Conservation (phyloP, 2,113 vertebrate genomes). For the Danio rerio region DNA sequence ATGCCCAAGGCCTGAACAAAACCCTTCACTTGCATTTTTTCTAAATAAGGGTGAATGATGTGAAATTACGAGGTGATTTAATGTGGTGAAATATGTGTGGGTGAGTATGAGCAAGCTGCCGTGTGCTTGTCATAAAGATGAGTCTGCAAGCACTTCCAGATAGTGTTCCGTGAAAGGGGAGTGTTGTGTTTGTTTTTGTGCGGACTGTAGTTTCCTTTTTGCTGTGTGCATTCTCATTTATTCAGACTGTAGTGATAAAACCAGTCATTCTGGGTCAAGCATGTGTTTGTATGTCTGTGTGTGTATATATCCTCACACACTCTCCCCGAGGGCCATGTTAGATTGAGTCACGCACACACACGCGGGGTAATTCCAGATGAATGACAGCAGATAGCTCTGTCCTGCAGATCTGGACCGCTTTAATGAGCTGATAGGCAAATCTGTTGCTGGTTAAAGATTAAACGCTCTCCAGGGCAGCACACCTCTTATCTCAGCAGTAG, state of each 20-base stretch:
- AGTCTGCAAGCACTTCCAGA: not conserved
- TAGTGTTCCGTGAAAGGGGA: not conserved
- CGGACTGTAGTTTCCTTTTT: slow-evolving; percentile 6
- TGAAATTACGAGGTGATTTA: not conserved
- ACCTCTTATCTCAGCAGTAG: slow-evolving; percentile 74
- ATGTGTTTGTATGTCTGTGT: slow-evolving; percentile 22
- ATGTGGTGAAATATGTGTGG: not conserved
- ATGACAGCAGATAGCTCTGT: slow-evolving; percentile 67
- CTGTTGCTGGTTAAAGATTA: slow-evolving; percentile 82
- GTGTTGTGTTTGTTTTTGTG: slow-evolving; percentile 11
- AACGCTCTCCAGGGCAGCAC: slow-evolving; percentile 71
- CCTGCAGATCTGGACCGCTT: slow-evolving; percentile 67
- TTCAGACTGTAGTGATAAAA: slow-evolving; percentile 40
- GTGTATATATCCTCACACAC: slow-evolving; percentile 7
- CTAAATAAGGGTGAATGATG: not conserved
- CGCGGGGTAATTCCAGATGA: slow-evolving; percentile 54
- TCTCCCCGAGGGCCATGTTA: slow-evolving; percentile 4
- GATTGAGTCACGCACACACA: slow-evolving; percentile 12
- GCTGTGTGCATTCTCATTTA: slow-evolving; percentile 2
- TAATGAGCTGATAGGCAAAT: slow-evolving; percentile 82
- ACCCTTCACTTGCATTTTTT: not conserved
- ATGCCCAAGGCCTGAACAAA: not conserved
- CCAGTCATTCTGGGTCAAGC: slow-evolving; percentile 40
- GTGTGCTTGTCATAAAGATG: slow-evolving; percentile 8
- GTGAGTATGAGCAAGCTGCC: not conserved